phyloP scores from a whole-genome alignment of 2,888 invertebrate species.

The Cheiracanthium punctorium region DNA sequence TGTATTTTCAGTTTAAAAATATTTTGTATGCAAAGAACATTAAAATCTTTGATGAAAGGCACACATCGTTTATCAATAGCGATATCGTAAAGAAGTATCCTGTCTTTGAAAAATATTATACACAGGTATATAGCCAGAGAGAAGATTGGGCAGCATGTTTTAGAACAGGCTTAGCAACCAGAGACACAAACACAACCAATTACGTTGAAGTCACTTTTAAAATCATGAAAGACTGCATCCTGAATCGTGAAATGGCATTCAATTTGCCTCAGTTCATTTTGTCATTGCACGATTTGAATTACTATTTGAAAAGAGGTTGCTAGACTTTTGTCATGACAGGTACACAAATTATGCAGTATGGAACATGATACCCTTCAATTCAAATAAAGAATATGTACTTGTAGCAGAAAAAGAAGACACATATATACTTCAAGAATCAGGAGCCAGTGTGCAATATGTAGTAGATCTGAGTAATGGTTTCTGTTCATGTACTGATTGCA shows the following conservation, averaged over 20 bases:
- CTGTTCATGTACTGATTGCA: not conserved
- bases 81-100: too few species aligned
- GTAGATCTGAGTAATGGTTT: not conserved
- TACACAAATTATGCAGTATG: not conserved
- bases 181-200: not conserved
- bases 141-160: not conserved
- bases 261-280: not conserved
- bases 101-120: too few species aligned
- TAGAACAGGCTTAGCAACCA: not conserved
- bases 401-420: not conserved
- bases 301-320: not conserved
- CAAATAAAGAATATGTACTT: not conserved
- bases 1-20: not conserved
- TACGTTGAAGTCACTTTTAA: not conserved
- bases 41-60: too few species aligned
- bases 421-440: not conserved
- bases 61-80: too few species aligned
- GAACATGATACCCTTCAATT: not conserved
- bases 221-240: not conserved
- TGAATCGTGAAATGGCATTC: not conserved
- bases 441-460: not conserved
- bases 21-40: not conserved
- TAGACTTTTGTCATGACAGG: not conserved
- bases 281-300: not conserved
- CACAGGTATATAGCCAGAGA: too few species aligned